These are phyloP conservation scores for Spheniscus mendiculus DNA, from an alignment of 2,113 vertebrate genomes.

Conservation along the genomic window DNA sequence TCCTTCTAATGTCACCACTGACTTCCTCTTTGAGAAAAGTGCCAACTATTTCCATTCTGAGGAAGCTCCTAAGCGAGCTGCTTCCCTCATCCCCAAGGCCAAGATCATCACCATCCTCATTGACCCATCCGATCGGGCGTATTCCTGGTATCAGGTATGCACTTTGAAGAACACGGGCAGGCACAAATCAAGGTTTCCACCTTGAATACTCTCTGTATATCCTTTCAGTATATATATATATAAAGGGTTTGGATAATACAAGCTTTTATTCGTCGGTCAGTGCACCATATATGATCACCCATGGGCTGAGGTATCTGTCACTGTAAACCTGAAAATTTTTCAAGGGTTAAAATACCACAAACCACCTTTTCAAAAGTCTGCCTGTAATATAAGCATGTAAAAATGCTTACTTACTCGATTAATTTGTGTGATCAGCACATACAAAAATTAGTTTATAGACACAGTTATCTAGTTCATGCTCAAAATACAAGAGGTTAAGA, in stretches of 20 bases:
- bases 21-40: constrained; percentile 97
- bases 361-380: background rate
- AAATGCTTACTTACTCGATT: background rate
- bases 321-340: background rate
- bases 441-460: background rate
- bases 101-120: constrained; percentile 97
- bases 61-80: constrained; percentile 88
- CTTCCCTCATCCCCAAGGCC: constrained; percentile 91
- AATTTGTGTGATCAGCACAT: background rate
- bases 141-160: constrained; percentile 96
- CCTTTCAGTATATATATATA: background rate
- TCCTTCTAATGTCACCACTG: constrained; percentile 90
- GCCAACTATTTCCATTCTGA: constrained; percentile 97
- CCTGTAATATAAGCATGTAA: background rate
- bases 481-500: background rate
- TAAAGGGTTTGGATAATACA: background rate
- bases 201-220: background rate
- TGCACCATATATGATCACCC: background rate
- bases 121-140: constrained; percentile 93
- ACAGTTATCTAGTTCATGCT: background rate
- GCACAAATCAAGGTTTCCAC: background rate
- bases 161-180: background rate
- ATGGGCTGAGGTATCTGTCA: background rate
- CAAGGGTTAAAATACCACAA: background rate
- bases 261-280: background rate